Percentiles rank a stretch among this genome's conserved stretches.
Evolutionary conservation across 1,140 invertebrate genomes (phyloP).

Genomic region (Diorhabda sublineata): DNA sequence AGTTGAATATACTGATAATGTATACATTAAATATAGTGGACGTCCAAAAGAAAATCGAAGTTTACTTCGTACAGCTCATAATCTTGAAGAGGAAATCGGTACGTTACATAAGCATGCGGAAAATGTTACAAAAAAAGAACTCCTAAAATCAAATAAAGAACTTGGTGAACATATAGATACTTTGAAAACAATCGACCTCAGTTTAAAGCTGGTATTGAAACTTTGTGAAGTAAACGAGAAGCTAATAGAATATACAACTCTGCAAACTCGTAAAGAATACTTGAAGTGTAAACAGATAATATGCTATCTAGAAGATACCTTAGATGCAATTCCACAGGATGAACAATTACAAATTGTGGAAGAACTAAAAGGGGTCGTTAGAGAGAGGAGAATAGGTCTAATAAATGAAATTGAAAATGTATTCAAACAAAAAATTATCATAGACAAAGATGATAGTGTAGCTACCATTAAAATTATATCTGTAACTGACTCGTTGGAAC

Average conservation of each 20-base stretch:
- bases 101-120: conserved; percentile 53
- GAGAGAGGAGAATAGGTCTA: conserved; percentile 12
- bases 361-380: conserved; percentile 44
- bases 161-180: conserved; percentile 52
- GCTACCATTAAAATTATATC: conserved; percentile 30
- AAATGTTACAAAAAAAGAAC: conserved; percentile 54
- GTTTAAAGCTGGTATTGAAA: conserved; percentile 51
- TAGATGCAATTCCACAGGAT: conserved; percentile 52
- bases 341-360: conserved; percentile 51
- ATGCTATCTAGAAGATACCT: conserved; percentile 47
- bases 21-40: conserved; percentile 53
- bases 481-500: conserved; percentile 22
- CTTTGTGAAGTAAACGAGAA: conserved; percentile 52
- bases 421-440: conserved; percentile 50
- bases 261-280: conserved; percentile 48
- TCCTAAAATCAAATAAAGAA: conserved; percentile 52
- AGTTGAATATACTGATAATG: conserved; percentile 52
- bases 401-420: conserved; percentile 47
- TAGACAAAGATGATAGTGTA: conserved; percentile 35
- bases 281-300: conserved; percentile 51
- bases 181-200: conserved; percentile 52
- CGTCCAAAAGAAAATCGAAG: conserved; percentile 51
- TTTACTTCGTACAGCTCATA: conserved; percentile 47
- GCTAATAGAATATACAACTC: conserved; percentile 50
- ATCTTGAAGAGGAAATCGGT: conserved; percentile 48